Percentiles rank a stretch among this genome's conserved stretches.
Conservation (phyloP, 37 sponge, comb jelly and placozoan genomes). For the Oscarella lobularis region DNA sequence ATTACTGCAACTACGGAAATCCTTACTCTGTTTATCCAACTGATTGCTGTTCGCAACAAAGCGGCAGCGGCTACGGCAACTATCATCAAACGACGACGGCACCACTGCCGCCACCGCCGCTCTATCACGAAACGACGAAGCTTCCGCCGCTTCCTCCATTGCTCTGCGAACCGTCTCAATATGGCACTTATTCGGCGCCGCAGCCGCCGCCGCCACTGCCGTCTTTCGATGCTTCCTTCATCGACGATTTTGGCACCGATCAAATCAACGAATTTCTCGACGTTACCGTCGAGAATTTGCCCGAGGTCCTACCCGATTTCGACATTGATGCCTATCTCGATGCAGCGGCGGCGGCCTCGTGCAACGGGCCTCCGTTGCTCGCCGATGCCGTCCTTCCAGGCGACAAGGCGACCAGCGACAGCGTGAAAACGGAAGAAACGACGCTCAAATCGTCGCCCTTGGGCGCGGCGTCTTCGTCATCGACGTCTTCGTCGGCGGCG, state of each 20-base stretch:
- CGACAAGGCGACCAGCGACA: neutral
- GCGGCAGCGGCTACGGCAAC: too few species aligned
- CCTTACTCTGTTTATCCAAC: neutral
- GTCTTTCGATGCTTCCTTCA: too few species aligned
- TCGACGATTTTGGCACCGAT: neutral
- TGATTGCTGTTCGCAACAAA: neutral
- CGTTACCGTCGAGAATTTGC: neutral
- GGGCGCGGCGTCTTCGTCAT: too few species aligned
- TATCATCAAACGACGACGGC: too few species aligned
- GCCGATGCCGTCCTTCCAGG: neutral
- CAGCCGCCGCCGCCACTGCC: too few species aligned
- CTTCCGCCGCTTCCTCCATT: too few species aligned
- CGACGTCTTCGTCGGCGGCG: neutral
- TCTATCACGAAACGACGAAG: too few species aligned
- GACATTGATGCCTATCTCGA: neutral
- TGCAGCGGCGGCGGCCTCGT: neutral
- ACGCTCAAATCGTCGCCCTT: neutral
- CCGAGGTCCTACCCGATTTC: neutral
- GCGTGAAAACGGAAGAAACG: neutral
- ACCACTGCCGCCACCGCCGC: too few species aligned
- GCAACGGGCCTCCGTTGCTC: neutral
- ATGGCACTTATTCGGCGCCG: too few species aligned
- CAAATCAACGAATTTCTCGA: neutral
- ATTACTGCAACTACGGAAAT: too few species aligned
- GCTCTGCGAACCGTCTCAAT: too few species aligned